Evolutionary conservation across 2,797 vertebrate species (phyloP).

Genomic region (Otolemur crassicaudatus): DNA sequence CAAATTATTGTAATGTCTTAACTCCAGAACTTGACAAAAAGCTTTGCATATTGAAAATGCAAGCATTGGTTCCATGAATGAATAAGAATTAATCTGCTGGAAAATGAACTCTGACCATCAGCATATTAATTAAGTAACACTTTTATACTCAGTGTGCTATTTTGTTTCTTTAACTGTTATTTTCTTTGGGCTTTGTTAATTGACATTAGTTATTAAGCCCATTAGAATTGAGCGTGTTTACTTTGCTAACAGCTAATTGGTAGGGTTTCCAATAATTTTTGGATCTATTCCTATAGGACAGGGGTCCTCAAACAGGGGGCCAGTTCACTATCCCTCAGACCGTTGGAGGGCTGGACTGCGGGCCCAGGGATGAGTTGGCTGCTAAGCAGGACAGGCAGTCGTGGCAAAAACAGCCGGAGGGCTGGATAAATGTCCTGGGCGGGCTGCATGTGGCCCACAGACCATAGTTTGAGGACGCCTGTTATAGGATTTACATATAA

Average conservation of each 20-base stretch:
- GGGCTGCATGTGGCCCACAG: too few relatives aligned
- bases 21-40: not conserved
- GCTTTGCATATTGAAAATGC: conserved; percentile 29
- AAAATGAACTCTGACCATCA: not conserved
- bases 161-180: conserved; percentile 35
- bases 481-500: not conserved
- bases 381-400: too few relatives aligned
- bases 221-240: not conserved
- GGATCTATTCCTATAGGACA: not conserved
- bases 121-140: not conserved
- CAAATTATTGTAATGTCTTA: not conserved
- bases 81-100: conserved; percentile 28
- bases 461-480: too few relatives aligned
- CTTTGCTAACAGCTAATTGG: not conserved
- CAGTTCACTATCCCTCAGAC: too few relatives aligned
- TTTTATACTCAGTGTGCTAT: not conserved
- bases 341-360: too few relatives aligned
- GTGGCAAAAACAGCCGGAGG: too few relatives aligned
- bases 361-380: too few relatives aligned
- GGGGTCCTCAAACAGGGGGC: too few relatives aligned
- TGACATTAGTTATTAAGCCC: not conserved
- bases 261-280: conserved; percentile 18
- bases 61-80: not conserved
- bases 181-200: not conserved
- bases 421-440: too few relatives aligned